Evolutionary conservation across 2,113 vertebrate genomes (phyloP), one percentile per base, ranked within the genome.

Genomic region (Grammomys dolichurus): DNA sequence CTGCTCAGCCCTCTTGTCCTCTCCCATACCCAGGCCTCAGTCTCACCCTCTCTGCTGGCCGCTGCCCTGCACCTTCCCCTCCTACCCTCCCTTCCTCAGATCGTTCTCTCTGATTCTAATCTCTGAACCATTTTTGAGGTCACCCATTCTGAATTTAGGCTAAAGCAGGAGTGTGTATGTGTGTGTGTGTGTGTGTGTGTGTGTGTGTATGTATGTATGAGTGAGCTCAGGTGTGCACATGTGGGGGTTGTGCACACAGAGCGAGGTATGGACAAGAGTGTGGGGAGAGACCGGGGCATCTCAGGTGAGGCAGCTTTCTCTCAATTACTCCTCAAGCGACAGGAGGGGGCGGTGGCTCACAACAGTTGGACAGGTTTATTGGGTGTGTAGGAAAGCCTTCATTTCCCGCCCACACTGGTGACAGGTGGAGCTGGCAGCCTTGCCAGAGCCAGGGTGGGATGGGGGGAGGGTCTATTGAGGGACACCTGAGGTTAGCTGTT

Each of bases 301-400:
- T 98, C 92, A 98, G 96, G 98, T 92, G 88, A 97, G 92, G 96
- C 97, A 97, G 96, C 97, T 98, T 98, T 97, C 88, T 80, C 97
- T 98, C 97, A 98, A 90, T 98, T 98, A 96, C 97, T 95, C 92
- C 96, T 93, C 63, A 60, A 94, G 90, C 94, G 92, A 90, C 87
- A 24, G 98, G 97, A 92, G 97, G 93, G 96, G 96, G 96, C 54
- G 65, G 96, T 16, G 95, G 97, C 95, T 88, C 97, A 98, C 97
- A 97, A 48, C 5, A 85, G 86, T 58, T 56, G 48, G 65, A 97
- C 98, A 98, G 92, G 95, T 98, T 98, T 98, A 98, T 93, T 65
- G 63, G 3, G 73, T 82, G 5, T 96, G 90, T 96, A 97, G 96
- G 97, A 98, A 98, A 98, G 98, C 96, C 98, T 91, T 98, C 97